These are phyloP conservation scores for Smittia aterrima DNA, from an alignment of 2,888 invertebrate genomes.

Conservation along the genomic window DNA sequence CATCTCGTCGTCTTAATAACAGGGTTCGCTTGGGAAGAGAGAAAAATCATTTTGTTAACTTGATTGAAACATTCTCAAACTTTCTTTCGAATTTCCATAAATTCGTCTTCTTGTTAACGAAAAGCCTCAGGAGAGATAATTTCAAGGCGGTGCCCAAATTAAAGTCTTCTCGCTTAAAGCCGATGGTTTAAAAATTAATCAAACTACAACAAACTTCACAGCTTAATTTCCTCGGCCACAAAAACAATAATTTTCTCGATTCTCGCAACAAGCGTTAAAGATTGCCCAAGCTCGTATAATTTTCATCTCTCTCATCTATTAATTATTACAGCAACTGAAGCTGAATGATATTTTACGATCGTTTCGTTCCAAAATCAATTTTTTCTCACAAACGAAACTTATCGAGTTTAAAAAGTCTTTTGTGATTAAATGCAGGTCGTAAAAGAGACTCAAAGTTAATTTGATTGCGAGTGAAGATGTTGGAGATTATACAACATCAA, in stretches of 20 bases:
- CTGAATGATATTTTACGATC: background rate
- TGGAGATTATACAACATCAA: background rate
- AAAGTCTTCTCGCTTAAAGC: background rate
- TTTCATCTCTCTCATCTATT: background rate
- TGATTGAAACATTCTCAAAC: background rate
- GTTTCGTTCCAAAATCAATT: background rate
- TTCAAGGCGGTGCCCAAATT: conserved; percentile 18
- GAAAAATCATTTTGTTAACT: no score
- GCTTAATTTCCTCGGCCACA: background rate
- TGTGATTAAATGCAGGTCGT: background rate
- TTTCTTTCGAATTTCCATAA: background rate
- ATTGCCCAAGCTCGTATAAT: background rate
- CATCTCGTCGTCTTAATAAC: no score
- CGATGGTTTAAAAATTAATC: conserved; percentile 1
- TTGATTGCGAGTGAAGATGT: background rate
- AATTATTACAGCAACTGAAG: background rate
- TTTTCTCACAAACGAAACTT: background rate
- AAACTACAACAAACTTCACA: conserved; percentile 22
- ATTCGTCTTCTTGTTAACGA: background rate
- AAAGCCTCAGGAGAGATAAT: background rate
- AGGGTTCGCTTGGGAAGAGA: no score
- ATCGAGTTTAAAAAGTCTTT: background rate
- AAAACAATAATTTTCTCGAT: conserved; percentile 18
- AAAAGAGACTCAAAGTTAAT: background rate
- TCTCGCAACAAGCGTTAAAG: background rate